A percentile compares a stretch with the other conserved stretches of the same genome.
Evolutionary conservation across 2,797 vertebrate genomes (phyloP).

Genomic region (Esox masquinongy): DNA sequence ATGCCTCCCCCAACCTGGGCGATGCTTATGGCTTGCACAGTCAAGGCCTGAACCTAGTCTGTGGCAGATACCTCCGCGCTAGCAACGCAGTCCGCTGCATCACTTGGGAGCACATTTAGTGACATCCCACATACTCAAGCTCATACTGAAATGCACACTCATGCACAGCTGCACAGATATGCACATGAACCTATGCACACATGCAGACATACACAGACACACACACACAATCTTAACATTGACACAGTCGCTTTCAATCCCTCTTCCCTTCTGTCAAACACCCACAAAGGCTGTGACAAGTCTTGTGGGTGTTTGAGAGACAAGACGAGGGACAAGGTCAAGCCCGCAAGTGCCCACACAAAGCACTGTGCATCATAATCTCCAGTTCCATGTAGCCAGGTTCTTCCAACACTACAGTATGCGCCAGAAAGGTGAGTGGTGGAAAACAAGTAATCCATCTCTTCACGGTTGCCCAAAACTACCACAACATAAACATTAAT

Average conservation of each 20-base stretch:
- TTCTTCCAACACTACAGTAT: neutral
- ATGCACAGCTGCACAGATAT: neutral
- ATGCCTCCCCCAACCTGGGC: too few species aligned
- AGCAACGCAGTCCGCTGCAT: too few species aligned
- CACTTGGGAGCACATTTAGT: too few species aligned
- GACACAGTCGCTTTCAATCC: neutral
- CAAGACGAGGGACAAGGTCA: constrained; percentile 34
- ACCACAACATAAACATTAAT: neutral
- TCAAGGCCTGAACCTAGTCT: neutral
- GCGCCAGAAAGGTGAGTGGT: neutral
- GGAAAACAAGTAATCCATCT: constrained; percentile 25
- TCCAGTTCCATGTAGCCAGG: constrained; percentile 25
- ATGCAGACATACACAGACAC: neutral
- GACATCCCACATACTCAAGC: constrained; percentile 10
- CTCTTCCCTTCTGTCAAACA: constrained; percentile 22
- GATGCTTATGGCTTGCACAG: too few species aligned
- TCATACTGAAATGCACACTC: neutral
- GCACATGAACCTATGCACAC: neutral
- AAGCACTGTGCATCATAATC: constrained; percentile 51
- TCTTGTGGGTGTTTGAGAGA: too few species aligned
- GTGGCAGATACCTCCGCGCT: too few species aligned
- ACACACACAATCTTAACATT: neutral
- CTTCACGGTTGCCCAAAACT: neutral
- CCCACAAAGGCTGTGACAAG: constrained; percentile 32
- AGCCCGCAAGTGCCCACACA: constrained; percentile 56